Evolutionary conservation across 2,888 invertebrate genomes (phyloP), one percentile per base, ranked within the genome.

Genomic region (Nowickia ferox): DNA sequence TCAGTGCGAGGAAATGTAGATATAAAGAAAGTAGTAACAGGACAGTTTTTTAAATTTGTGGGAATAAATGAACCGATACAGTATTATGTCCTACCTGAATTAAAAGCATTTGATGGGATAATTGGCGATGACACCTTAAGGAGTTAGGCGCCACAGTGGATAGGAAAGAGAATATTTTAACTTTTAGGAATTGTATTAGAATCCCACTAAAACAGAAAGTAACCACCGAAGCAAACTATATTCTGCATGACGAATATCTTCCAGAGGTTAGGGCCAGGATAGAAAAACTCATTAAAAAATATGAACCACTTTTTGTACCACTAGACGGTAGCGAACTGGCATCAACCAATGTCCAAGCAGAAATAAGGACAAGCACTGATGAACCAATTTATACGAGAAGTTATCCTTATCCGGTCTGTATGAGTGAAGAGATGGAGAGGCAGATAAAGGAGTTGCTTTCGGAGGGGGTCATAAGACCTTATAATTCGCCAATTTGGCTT

Each of bases 1-100:
- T 69, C 71, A 19, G 63, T 69, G 8, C 63, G 44, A 11, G 71
- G 69, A 61, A 15, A 71, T 22, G 42, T 63, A 8, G n/a, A 9
- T n/a, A 77, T 59, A 46, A 40, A 63, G 1, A 53, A 30, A 9
- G 65, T 46, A 40, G 38, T 79, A 15, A 22, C 30, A 3, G 40
- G 75, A 42, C 17, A 9, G 17, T 75, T 65, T 22, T 53, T 53
- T 1, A 53, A 51, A 42, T 63, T 30, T 22, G 9, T 75, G 15
- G 53, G 75, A 10, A 63, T 75, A 63, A 6, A 63, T 3, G n/a
- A 51, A 22, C 40, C 59, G 10, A 44, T 75, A 22, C 11, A 40
- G 10, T 74, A 61, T 57, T 71, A 57, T 15, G 22, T 55, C 8
- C 44, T 71, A 8, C n/a, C n/a, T n/a, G n/a, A n/a, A n/a, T n/a